phyloP scores from a whole-genome alignment of 1,140 invertebrate species.

The Drosophila pandora region DNA sequence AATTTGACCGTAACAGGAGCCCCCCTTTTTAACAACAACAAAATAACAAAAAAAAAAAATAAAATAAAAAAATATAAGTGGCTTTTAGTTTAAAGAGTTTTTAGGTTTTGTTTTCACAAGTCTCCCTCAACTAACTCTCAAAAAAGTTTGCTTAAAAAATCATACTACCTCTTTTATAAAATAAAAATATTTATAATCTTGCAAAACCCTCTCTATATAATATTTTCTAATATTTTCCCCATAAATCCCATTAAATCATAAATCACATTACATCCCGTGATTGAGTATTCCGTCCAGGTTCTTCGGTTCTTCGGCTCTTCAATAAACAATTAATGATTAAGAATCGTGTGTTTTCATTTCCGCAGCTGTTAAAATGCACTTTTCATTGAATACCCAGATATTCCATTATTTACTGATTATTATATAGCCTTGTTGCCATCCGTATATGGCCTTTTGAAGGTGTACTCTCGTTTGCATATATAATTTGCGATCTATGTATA shows the following conservation, averaged over 20 bases:
- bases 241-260: neutral
- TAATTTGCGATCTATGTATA: slow-evolving; percentile 58
- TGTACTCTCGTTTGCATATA: slow-evolving; percentile 24
- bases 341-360: slow-evolving; percentile 7
- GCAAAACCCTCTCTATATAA: too few species aligned
- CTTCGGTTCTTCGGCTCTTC: neutral
- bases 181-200: too few species aligned
- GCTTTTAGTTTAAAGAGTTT: neutral
- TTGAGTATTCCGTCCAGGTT: neutral
- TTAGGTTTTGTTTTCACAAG: neutral
- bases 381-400: neutral
- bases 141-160: too few species aligned
- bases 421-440: neutral
- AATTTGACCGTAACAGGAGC: slow-evolving; percentile 59
- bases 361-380: slow-evolving; percentile 4
- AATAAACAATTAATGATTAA: slow-evolving; percentile 1
- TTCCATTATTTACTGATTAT: neutral
- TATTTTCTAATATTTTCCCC: neutral
- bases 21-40: slow-evolving; percentile 21
- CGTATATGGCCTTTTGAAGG: neutral
- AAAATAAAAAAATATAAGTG: slow-evolving; percentile 16
- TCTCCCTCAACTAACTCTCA: too few species aligned
- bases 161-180: too few species aligned
- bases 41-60: neutral
- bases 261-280: neutral